Evolutionary conservation across 2,113 vertebrate species (phyloP), one percentile per base, ranked within the genome.

Genomic region (Menidia beryllina): DNA sequence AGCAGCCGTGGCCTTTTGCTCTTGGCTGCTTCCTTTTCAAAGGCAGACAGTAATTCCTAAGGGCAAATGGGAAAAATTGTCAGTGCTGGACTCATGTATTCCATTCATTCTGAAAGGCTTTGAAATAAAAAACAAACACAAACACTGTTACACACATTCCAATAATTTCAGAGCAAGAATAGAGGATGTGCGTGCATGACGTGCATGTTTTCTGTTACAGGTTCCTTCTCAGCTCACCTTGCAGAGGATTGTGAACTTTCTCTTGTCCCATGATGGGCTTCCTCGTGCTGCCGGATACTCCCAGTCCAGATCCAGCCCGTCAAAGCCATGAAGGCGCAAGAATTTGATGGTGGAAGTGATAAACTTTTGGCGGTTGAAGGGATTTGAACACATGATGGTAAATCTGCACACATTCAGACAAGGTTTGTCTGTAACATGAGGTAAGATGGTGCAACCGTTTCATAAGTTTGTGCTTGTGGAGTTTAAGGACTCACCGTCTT

Each of bases 291-390:
- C 93, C 26, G 93, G 94, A 60, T 93, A 94, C 69, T 94, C 92
- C 78, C 94, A 92, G 78, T 94, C 91, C 68, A 94, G 69, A 43
- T 95, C 93, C 57, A 94, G 82, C 11, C 93, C 94, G 73, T 95
- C 94, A 79, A 95, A 96, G 5, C 87, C 88, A 25, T 93, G 68
- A 19, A 39, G 72, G 58, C 86, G 65, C 59, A 95, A 87, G 73
- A 93, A 93, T 9, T 2, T 73, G 55, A 93, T 93, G 15, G 92
- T 73, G 7, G 94, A 94, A 62, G 91, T 86, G 80, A 93, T 94
- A 77, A 95, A 94, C 10, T 19, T 92, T 67, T 89, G 77, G 21
- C 86, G 85, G 63, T 85, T 93, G 70, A 43, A 63, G 7, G 73
- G 17, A 3, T 81, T 67, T 30, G 91, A 87, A 39, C 82, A 91